Conservation (phyloP, 1,140 invertebrate species). For the Zaprionus nigranus region DNA sequence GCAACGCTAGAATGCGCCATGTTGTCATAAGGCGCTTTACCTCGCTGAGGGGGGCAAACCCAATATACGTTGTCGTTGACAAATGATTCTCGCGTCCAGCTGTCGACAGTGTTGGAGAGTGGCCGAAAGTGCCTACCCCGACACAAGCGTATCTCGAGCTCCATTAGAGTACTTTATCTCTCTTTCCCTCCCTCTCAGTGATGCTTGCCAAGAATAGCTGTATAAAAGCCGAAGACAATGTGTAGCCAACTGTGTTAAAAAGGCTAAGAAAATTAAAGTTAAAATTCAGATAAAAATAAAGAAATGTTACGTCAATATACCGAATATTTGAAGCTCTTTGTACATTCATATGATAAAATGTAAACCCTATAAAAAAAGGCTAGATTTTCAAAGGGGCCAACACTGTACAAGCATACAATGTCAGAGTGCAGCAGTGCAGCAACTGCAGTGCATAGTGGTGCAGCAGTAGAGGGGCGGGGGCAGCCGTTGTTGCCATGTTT, state of each 20-base stretch:
- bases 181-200: background rate
- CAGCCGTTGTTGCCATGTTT: constrained; percentile 28
- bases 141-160: constrained; percentile 1
- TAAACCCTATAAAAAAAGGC: too few relatives aligned
- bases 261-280: background rate
- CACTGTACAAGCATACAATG: constrained; percentile 14
- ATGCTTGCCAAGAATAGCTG: background rate
- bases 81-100: constrained; percentile 21
- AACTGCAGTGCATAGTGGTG: constrained; percentile 1
- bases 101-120: constrained; percentile 29
- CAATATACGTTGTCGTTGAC: constrained; percentile 33
- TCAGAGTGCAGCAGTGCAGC: constrained; percentile 28
- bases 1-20: background rate
- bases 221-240: too few relatives aligned
- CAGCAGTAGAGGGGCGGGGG: background rate
- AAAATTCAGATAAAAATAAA: background rate
- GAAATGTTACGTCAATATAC: too few relatives aligned
- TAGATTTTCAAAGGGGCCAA: background rate
- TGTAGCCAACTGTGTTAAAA: too few relatives aligned
- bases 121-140: constrained; percentile 21
- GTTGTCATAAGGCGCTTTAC: background rate
- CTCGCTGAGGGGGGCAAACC: background rate
- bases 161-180: constrained; percentile 14
- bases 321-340: too few relatives aligned
- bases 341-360: too few relatives aligned